phyloP scores from a whole-genome alignment of 2,113 vertebrate genomes.

The Takifugu bimaculatus region DNA sequence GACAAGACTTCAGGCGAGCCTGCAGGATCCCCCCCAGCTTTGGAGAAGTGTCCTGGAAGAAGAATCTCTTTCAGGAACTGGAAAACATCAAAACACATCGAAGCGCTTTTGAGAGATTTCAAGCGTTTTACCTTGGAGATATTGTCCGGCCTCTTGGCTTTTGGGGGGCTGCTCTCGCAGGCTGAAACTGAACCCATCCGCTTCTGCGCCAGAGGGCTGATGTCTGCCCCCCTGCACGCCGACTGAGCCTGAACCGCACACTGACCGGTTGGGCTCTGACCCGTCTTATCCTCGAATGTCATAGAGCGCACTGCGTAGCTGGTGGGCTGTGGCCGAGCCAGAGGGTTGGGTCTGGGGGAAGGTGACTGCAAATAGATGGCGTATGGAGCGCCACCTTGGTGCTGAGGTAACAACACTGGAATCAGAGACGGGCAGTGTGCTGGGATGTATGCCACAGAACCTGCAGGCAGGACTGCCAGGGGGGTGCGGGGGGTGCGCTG shows the following conservation, averaged over 20 bases:
- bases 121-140: slow-evolving; percentile 60
- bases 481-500: slow-evolving; percentile 36
- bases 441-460: slow-evolving; percentile 68
- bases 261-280: slow-evolving; percentile 41
- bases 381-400: slow-evolving; percentile 71
- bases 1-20: slow-evolving; percentile 61
- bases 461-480: slow-evolving; percentile 51
- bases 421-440: slow-evolving; percentile 73
- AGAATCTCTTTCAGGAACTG: not conserved
- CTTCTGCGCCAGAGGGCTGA: slow-evolving; percentile 70
- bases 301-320: slow-evolving; percentile 79
- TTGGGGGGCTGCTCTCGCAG: slow-evolving; percentile 65
- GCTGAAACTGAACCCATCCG: slow-evolving; percentile 52
- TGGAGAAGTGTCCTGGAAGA: slow-evolving; percentile 62
- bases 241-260: slow-evolving; percentile 13
- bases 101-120: not conserved
- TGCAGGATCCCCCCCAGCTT: slow-evolving; percentile 69
- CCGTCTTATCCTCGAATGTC: slow-evolving; percentile 70
- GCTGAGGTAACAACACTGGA: slow-evolving; percentile 81
- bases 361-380: slow-evolving; percentile 83
- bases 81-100: too few relatives aligned
- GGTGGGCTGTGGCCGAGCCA: slow-evolving; percentile 71
- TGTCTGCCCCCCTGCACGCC: slow-evolving; percentile 4
- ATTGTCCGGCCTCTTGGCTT: slow-evolving; percentile 65
- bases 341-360: slow-evolving; percentile 68